phyloP scores from a whole-genome alignment of 2,113 vertebrate species.

The Platysteira castanea region DNA sequence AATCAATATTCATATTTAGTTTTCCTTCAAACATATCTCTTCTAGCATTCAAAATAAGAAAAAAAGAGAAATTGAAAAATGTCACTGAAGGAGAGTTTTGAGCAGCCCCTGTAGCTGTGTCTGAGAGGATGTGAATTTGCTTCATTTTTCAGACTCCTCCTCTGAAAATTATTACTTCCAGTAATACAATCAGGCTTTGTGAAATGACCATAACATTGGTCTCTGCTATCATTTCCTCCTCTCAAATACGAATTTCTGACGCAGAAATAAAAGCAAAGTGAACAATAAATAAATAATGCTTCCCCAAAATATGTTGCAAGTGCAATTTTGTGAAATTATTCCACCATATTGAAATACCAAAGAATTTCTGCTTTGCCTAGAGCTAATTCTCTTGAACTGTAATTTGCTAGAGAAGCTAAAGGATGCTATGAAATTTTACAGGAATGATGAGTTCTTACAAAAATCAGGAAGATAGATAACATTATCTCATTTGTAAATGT shows the following conservation, averaged over 20 bases:
- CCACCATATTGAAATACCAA: not conserved
- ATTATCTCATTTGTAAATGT: not conserved
- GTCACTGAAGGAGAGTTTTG: not conserved
- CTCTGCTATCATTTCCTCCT: not conserved
- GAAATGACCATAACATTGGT: not conserved
- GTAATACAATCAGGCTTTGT: not conserved
- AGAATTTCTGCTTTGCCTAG: not conserved
- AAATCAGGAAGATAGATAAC: not conserved
- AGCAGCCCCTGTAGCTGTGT: not conserved
- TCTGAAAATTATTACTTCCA: not conserved
- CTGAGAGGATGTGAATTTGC: not conserved
- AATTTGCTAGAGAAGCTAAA: not conserved
- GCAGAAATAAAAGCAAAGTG: not conserved
- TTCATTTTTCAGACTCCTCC: not conserved
- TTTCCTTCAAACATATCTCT: not conserved
- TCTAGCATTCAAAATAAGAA: not conserved
- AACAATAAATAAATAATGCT: not conserved
- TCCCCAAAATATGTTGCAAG: not conserved
- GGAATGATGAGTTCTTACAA: not conserved
- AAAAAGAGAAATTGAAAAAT: not conserved
- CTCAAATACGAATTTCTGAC: not conserved
- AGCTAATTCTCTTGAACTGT: not conserved
- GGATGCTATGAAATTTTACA: not conserved
- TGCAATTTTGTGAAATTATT: not conserved
- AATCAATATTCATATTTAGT: not conserved